A percentile compares a stretch with the other conserved stretches of the same genome.
These are phyloP conservation scores for Drosophila cognata DNA, from an alignment of 2,888 invertebrate species.

Conservation along the genomic window DNA sequence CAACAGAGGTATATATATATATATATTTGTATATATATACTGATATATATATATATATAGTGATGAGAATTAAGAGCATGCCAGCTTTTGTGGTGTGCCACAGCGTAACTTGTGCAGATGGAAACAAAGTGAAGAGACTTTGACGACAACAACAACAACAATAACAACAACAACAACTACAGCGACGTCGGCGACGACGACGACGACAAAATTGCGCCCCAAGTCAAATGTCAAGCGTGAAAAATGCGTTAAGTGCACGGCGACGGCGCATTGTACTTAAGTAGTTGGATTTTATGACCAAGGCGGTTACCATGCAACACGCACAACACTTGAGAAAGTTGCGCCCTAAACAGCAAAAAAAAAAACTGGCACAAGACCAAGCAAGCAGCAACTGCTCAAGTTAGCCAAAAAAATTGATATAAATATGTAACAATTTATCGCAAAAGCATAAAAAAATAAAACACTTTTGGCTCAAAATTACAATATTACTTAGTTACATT, in stretches of 20 bases:
- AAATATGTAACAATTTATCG: conserved; percentile 21
- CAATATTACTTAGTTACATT: conserved; percentile 8
- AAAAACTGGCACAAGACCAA: conserved; percentile 32
- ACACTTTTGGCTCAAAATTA: background rate
- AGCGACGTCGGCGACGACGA: conserved; percentile 20
- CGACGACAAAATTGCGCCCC: conserved; percentile 79
- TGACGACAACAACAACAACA: conserved; percentile 52
- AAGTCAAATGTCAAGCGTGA: conserved; percentile 84
- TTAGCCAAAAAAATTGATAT: conserved; percentile 36
- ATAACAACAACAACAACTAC: background rate
- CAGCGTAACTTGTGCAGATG: conserved; percentile 14
- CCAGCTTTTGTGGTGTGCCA: conserved; percentile 36
- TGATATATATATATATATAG: conserved; percentile 7
- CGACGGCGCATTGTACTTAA: conserved; percentile 76
- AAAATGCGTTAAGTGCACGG: conserved; percentile 83
- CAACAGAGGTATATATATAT: conserved; percentile 6
- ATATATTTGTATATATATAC: conserved; percentile 16
- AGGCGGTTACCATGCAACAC: conserved; percentile 42
- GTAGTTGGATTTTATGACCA: conserved; percentile 71
- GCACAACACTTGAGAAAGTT: conserved; percentile 55
- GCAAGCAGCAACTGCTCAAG: conserved; percentile 11
- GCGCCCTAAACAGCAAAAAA: conserved; percentile 6
- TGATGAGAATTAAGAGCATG: conserved; percentile 71
- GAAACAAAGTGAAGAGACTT: conserved; percentile 47
- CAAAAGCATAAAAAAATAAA: background rate